Base-by-base conservation (phyloP, 2,113 vertebrate species). In the Etheostoma cragini region DNA sequence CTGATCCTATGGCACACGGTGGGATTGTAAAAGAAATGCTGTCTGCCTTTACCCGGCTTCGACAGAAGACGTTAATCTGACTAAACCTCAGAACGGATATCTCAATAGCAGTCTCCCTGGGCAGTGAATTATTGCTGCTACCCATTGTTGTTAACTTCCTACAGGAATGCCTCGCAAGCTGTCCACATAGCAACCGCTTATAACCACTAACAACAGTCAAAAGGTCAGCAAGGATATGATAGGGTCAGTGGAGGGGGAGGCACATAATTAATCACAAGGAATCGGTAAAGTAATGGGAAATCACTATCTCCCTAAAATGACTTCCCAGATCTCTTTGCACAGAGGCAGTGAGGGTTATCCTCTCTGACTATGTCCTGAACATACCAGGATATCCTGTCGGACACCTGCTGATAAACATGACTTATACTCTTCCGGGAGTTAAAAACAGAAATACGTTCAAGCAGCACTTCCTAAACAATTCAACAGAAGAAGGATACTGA, bases 91-190 rank as follows among this genome's bases (percentile, higher is more conserved):
- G 76, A 74, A 71, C 26, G 50, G 81, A 91, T 83, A 86, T 89
- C 88, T 92, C 84, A 88, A 86, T 89, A 80, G 70, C 19, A n/a
- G 84, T 83, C 81, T 85, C 83, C 76, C 63, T 76, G 65, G 62
- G 80, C 80, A 71, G 76, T 88, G 89, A 91, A 91, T 91, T 90
- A 88, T 71, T 72, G 72, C 85, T 75, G 80, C 83, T 68, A 57
- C n/a, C 72, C 69, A 87, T 91, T 93, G 86, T 93, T 84, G 60
- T 69, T 72, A 56, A 84, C 77, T 84, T 93, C 87, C 87, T 87
- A 85, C 75, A 88, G 86, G 85, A 88, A 89, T 81, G 84, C 62
- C 47, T 69, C 72, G 49, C 54, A 64, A 78, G 57, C 78, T 42
- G 62, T 84, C 78, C 38, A 60, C 84, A 83, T 86, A 81, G 83